These are phyloP conservation scores for Drosophila tsacasi DNA, from an alignment of 1,140 invertebrate species.

Conservation along the genomic window DNA sequence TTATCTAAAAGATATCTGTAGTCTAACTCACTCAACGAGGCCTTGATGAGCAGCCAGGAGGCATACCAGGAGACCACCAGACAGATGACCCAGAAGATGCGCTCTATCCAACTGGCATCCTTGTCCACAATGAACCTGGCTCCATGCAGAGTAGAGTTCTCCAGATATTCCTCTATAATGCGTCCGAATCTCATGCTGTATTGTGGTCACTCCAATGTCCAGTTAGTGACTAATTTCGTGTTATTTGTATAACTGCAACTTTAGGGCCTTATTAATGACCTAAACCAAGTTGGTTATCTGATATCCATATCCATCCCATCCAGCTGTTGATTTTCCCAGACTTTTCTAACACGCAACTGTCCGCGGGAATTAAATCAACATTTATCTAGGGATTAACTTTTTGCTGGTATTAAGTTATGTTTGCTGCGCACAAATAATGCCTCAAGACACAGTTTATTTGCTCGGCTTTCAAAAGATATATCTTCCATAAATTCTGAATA, in stretches of 20 bases:
- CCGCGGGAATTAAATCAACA: constrained; percentile 22
- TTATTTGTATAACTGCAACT: neutral
- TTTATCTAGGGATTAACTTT: constrained; percentile 41
- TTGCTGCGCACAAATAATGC: constrained; percentile 19
- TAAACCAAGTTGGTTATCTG: neutral
- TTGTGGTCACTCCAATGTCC: neutral
- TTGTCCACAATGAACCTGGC: constrained; percentile 87
- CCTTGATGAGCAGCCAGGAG: constrained; percentile 87
- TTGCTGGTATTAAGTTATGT: constrained; percentile 8
- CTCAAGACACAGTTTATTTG: constrained; percentile 8
- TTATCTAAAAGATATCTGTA: fast-evolving
- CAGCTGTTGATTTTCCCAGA: constrained; percentile 58
- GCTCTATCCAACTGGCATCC: constrained; percentile 86
- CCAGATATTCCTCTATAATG: constrained; percentile 80
- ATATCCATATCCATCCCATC: constrained; percentile 28
- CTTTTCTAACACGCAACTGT: constrained; percentile 27
- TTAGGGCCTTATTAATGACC: neutral
- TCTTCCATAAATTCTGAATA: constrained; percentile 8
- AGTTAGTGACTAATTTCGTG: constrained; percentile 2
- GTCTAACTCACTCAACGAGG: constrained; percentile 85
- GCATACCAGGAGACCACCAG: constrained; percentile 88
- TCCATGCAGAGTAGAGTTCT: constrained; percentile 86
- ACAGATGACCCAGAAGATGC: constrained; percentile 88
- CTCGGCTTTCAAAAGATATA: neutral
- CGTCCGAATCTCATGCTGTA: constrained; percentile 47